Conservation (phyloP, 2,888 invertebrate genomes). For the Axea sp. region DNA sequence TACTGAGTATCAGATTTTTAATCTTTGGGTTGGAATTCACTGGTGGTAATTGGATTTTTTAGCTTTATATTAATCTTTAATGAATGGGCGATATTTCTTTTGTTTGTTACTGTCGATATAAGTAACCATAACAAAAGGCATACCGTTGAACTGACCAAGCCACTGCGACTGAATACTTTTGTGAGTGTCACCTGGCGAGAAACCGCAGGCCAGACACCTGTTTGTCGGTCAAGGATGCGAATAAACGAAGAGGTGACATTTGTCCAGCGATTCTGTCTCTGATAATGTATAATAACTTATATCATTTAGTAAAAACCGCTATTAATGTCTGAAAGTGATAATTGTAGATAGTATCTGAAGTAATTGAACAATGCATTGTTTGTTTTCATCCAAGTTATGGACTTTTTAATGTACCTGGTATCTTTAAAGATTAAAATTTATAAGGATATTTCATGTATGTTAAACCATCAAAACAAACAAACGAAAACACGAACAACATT, state of each 20-base stretch:
- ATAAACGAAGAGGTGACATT: constrained; percentile 27
- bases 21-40: constrained; percentile 26
- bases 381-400: no score
- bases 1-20: constrained; percentile 48
- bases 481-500: no score
- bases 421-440: no score
- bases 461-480: no score
- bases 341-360: no score
- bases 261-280: constrained; percentile 12
- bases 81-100: constrained; percentile 18
- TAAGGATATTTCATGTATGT: no score
- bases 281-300: background rate
- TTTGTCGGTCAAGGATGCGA: constrained; percentile 43
- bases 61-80: no score
- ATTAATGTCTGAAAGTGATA: background rate
- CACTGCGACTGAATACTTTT: constrained; percentile 11
- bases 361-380: no score
- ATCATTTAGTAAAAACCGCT: constrained; percentile 4
- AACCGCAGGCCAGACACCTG: constrained; percentile 53
- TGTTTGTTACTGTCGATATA: constrained; percentile 28
- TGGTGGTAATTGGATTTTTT: constrained; percentile 27
- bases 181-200: constrained; percentile 55
- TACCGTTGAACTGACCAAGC: constrained; percentile 27
- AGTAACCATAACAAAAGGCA: constrained; percentile 53
- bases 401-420: no score